Conservation (phyloP, 2,888 invertebrate species). For the Noctua comes region DNA sequence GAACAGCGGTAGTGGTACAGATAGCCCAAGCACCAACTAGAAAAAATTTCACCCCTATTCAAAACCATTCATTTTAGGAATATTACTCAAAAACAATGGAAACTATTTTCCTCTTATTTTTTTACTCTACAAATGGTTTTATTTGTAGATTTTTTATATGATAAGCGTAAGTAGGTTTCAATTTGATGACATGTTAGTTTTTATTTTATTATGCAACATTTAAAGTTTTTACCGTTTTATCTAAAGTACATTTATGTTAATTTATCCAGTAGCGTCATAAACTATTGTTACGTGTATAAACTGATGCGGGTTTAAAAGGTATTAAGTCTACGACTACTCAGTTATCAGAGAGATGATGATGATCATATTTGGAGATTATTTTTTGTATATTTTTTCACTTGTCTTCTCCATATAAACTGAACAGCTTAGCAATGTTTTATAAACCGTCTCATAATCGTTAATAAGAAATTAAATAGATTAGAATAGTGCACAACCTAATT, state of each 20-base stretch:
- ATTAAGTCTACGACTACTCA: constrained; percentile 64
- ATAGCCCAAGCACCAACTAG: constrained; percentile 93
- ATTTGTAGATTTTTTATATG: constrained; percentile 86
- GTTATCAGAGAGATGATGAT: constrained; percentile 52
- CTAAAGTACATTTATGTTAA: constrained; percentile 66
- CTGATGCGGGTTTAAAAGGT: constrained; percentile 72
- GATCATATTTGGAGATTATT: constrained; percentile 69
- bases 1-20: constrained; percentile 94
- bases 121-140: constrained; percentile 89
- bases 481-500: constrained; percentile 51
- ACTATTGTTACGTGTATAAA: constrained; percentile 62
- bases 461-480: constrained; percentile 38
- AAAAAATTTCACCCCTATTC: constrained; percentile 64
- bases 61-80: constrained; percentile 47
- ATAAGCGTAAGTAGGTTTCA: constrained; percentile 86
- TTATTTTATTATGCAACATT: constrained; percentile 72
- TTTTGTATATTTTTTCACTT: constrained; percentile 63
- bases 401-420: constrained; percentile 31
- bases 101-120: constrained; percentile 87
- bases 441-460: constrained; percentile 49
- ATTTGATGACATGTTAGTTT: constrained; percentile 78
- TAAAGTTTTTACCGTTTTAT: constrained; percentile 68
- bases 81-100: constrained; percentile 72
- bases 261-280: constrained; percentile 56
- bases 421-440: constrained; percentile 31